Conservation (phyloP, 2,113 vertebrate species). For the Pogona vitticeps region DNA sequence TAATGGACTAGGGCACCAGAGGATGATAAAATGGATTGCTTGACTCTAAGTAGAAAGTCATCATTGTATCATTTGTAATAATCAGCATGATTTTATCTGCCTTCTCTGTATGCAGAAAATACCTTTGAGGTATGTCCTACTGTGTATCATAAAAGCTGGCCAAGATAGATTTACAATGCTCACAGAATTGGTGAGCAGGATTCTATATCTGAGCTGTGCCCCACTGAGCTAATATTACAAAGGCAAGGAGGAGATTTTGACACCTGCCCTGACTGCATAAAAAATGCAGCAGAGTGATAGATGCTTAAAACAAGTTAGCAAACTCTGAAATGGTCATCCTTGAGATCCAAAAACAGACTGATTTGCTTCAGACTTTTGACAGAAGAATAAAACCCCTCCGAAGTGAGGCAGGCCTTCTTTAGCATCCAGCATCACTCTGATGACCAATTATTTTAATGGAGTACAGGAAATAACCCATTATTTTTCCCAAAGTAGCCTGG, state of each 20-base stretch:
- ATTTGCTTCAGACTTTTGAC: background rate
- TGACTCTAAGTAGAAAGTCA: conserved; percentile 6
- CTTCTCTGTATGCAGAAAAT: conserved; percentile 2
- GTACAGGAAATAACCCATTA: background rate
- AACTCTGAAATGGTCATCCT: background rate
- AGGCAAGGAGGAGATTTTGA: background rate
- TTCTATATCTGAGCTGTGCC: conserved; percentile 1
- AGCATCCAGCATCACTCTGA: background rate
- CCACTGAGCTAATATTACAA: conserved; percentile 10
- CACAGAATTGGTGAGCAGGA: background rate
- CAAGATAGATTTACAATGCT: conserved; percentile 1
- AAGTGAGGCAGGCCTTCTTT: background rate
- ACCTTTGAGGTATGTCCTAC: conserved; percentile 11
- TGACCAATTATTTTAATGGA: background rate
- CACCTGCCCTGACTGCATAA: background rate
- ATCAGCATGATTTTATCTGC: conserved; percentile 4
- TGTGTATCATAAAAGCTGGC: background rate
- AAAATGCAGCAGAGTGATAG: background rate
- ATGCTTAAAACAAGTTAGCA: conserved; percentile 3
- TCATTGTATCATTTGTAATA: conserved; percentile 23
- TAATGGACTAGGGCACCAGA: background rate
- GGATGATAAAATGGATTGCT: background rate
- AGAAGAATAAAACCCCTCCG: too few species aligned
- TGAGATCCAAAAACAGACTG: background rate
- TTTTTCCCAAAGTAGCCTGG: background rate